Evolutionary conservation across 2,888 invertebrate species (phyloP), one percentile per base, ranked within the genome.

Genomic region (Plebejus melissa): DNA sequence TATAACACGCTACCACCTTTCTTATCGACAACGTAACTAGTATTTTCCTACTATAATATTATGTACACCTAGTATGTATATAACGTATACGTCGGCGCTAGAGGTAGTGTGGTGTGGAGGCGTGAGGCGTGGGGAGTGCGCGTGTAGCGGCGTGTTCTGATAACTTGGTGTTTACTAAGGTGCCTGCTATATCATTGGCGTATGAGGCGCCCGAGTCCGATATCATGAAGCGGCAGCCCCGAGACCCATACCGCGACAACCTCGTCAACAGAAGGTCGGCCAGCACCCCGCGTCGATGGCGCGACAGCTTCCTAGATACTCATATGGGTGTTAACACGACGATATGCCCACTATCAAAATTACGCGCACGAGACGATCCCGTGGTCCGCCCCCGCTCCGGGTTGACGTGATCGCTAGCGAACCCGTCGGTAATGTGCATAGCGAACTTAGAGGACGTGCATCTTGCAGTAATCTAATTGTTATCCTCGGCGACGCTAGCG

Each of bases 131-230:
- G 82, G 80, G 84, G 80, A 81, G 77, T 78, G 81, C 81, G 82
- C 82, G 83, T 79, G 82, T 87, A 83, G 72, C 28, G 13, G 87
- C 87, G 87, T 86, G 86, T 90, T 84, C 90, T 91, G 91, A 94
- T 93, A 90, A 90, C 89, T 91, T 94, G 90, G 90, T 94, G 92
- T 94, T 94, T 94, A 94, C 90, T 93, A 96, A 97, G 98, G 97
- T 98, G 95, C 98, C 98, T 94, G 98, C 98, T 95, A 99, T 98
- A 95, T 98, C 98, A 94, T 96, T 99, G 96, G 98, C 98, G 95
- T 99, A 99, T 95, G 98, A 99, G 96, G 97, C 98, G 95, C 98
- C 98, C 94, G 98, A 99, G 96, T 98, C 98, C 94, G 98, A 98
- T 96, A 99, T 98, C 95, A 98, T 98, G 98, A 98, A 98, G 96